phyloP scores from a whole-genome alignment of 2,888 invertebrate genomes.

The Suillia variegata region DNA sequence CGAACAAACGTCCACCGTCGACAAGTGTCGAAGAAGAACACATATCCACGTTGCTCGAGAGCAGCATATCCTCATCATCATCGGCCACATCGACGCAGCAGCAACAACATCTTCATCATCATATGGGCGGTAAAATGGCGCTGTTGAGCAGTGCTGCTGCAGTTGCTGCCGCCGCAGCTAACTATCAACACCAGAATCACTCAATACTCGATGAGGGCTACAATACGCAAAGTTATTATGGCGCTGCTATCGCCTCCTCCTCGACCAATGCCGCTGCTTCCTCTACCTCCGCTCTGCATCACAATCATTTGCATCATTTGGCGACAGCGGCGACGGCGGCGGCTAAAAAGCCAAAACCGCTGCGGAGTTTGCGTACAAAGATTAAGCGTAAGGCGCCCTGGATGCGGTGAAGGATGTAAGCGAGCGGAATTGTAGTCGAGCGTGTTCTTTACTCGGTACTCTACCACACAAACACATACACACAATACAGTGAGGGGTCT shows the following conservation, averaged over 20 bases:
- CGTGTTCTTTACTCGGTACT: too few relatives aligned
- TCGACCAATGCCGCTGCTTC: slow-evolving; percentile 29
- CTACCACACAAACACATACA: too few relatives aligned
- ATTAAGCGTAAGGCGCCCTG: slow-evolving; percentile 59
- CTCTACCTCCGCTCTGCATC: slow-evolving; percentile 28
- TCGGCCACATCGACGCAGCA: slow-evolving; percentile 15
- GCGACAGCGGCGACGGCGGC: slow-evolving; percentile 34
- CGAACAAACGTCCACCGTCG: slow-evolving; percentile 57
- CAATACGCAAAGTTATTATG: slow-evolving; percentile 41
- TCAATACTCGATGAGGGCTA: slow-evolving; percentile 46
- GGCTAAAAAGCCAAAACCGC: slow-evolving; percentile 51
- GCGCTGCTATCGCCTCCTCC: too few relatives aligned
- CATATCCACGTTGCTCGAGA: slow-evolving; percentile 47
- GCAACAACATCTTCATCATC: slow-evolving; percentile 25
- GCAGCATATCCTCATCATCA: slow-evolving; percentile 26
- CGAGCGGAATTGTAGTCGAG: too few relatives aligned
- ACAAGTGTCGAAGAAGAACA: slow-evolving; percentile 52
- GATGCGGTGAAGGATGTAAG: slow-evolving; percentile 54
- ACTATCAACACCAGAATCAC: slow-evolving; percentile 27
- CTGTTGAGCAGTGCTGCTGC: slow-evolving; percentile 46
- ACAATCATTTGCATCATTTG: slow-evolving; percentile 26
- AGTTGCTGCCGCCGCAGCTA: slow-evolving; percentile 29
- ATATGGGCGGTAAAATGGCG: slow-evolving; percentile 41
- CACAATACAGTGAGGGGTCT: background rate
- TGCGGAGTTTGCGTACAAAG: slow-evolving; percentile 57